phyloP scores from a whole-genome alignment of 2,888 invertebrate species.

The Campaea margaritaria region DNA sequence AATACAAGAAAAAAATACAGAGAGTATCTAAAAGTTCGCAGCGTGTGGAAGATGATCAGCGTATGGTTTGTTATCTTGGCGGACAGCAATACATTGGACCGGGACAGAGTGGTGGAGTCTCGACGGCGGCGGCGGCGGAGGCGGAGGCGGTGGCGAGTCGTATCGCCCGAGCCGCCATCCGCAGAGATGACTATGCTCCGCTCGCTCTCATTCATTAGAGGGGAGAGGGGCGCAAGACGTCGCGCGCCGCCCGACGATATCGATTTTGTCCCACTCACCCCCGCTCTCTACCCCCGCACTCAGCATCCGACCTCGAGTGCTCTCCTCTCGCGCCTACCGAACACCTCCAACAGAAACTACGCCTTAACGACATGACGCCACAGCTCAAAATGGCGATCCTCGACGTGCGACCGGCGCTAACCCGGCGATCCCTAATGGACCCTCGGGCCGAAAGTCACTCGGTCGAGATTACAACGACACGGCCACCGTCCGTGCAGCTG shows the following conservation, averaged over 20 bases:
- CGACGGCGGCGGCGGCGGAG: slow-evolving; percentile 64
- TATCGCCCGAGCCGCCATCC: slow-evolving; percentile 76
- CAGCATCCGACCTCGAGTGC: slow-evolving; percentile 85
- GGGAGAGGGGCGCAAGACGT: slow-evolving; percentile 78
- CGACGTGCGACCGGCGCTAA: slow-evolving; percentile 57
- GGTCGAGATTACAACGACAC: slow-evolving; percentile 81
- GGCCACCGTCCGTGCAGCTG: slow-evolving; percentile 65
- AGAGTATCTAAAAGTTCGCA: background rate
- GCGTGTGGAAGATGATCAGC: slow-evolving; percentile 20
- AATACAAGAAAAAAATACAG: background rate
- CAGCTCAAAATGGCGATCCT: slow-evolving; percentile 78
- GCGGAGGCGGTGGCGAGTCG: slow-evolving; percentile 61
- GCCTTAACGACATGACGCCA: slow-evolving; percentile 79
- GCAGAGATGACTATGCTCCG: slow-evolving; percentile 82
- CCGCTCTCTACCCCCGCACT: slow-evolving; percentile 73
- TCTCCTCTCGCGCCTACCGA: slow-evolving; percentile 83
- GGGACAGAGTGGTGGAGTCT: slow-evolving; percentile 49
- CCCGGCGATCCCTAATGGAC: slow-evolving; percentile 77
- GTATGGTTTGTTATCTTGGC: slow-evolving; percentile 63
- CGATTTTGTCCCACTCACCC: slow-evolving; percentile 81
- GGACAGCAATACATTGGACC: slow-evolving; percentile 54
- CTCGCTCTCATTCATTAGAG: slow-evolving; percentile 84
- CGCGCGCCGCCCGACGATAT: slow-evolving; percentile 84
- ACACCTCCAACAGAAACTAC: slow-evolving; percentile 82
- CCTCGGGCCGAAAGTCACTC: slow-evolving; percentile 80